Conservation (phyloP, 2,797 vertebrate genomes). For the Antennarius maculatus region DNA sequence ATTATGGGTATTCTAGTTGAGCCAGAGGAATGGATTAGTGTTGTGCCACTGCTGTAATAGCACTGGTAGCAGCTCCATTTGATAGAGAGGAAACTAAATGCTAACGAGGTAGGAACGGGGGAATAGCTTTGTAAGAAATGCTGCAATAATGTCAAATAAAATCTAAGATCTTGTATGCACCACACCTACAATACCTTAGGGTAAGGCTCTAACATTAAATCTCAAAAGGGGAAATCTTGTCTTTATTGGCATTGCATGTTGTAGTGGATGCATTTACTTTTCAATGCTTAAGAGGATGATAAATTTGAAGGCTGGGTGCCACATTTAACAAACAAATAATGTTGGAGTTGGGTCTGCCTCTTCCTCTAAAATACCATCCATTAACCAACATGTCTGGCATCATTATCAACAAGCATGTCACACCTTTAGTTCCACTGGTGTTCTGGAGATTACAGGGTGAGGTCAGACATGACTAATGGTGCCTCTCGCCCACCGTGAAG, state of each 20-base stretch:
- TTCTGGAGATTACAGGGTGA: constrained; percentile 44
- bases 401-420: constrained; percentile 27
- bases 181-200: constrained; percentile 59
- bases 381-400: constrained; percentile 12
- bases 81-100: constrained; percentile 56
- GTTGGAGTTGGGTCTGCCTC: constrained; percentile 33
- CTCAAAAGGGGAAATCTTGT: constrained; percentile 54
- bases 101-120: constrained; percentile 61
- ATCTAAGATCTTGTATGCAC: constrained; percentile 57
- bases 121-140: constrained; percentile 60
- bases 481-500: constrained; percentile 49
- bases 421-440: constrained; percentile 30
- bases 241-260: constrained; percentile 57
- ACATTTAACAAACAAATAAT: constrained; percentile 45
- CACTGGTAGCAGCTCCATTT: constrained; percentile 58
- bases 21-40: constrained; percentile 76
- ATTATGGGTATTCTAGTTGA: constrained; percentile 75
- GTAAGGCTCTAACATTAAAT: constrained; percentile 52
- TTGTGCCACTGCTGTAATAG: constrained; percentile 66
- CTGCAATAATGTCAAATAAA: constrained; percentile 60
- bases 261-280: constrained; percentile 55
- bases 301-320: constrained; percentile 51
- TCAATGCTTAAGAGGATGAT: constrained; percentile 55
- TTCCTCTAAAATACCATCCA: constrained; percentile 27
- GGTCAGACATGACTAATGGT: constrained; percentile 58